These are phyloP conservation scores for Corythoichthys intestinalis DNA, from an alignment of 2,113 vertebrate genomes.

Conservation along the genomic window DNA sequence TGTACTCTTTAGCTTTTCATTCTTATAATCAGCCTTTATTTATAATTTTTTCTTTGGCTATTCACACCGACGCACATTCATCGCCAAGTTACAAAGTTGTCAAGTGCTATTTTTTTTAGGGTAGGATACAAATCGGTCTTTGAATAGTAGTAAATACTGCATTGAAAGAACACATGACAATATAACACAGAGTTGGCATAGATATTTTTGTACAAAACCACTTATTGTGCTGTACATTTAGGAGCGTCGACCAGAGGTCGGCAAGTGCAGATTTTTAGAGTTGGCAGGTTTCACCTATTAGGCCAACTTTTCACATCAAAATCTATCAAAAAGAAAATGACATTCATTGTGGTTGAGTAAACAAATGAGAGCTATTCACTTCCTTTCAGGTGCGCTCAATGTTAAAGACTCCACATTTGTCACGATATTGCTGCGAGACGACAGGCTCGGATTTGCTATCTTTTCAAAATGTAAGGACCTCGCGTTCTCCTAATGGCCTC, in stretches of 20 bases:
- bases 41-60: slow-evolving; percentile 35
- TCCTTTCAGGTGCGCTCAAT: slow-evolving; percentile 24
- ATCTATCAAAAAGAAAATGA: slow-evolving; percentile 26
- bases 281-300: slow-evolving; percentile 12
- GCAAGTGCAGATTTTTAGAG: slow-evolving; percentile 25
- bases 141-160: slow-evolving; percentile 27
- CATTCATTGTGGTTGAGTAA: slow-evolving; percentile 21
- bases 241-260: slow-evolving; percentile 24
- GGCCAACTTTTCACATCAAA: slow-evolving; percentile 16
- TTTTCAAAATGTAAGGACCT: neutral
- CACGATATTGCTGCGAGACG: slow-evolving; percentile 30
- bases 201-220: slow-evolving; percentile 32
- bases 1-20: neutral
- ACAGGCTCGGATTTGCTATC: slow-evolving; percentile 15
- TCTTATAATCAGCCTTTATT: slow-evolving; percentile 22
- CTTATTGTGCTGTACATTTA: slow-evolving; percentile 28
- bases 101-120: slow-evolving; percentile 18
- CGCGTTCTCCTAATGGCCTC: neutral
- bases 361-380: slow-evolving; percentile 10
- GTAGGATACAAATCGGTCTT: slow-evolving; percentile 23
- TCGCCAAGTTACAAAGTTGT: slow-evolving; percentile 40
- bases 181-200: slow-evolving; percentile 24
- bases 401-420: slow-evolving; percentile 12
- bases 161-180: slow-evolving; percentile 30
- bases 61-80: slow-evolving; percentile 51